Evolutionary conservation across 2,113 vertebrate genomes (phyloP), one percentile per base, ranked within the genome.

Genomic region (Hypanus sabinus): DNA sequence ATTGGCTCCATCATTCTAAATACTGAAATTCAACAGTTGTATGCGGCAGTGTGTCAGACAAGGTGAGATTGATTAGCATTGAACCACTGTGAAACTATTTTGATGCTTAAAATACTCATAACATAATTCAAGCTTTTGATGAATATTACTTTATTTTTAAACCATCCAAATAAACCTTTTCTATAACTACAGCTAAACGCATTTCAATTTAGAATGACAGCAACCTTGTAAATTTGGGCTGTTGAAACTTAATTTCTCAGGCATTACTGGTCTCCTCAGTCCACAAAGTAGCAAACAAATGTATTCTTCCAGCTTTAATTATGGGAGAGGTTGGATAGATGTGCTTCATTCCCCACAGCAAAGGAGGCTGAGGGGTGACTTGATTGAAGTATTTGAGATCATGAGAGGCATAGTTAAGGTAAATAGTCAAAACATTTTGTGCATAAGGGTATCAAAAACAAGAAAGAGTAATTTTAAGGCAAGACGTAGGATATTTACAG

Each of bases 51-150:
- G 30, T 33, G 57, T 62, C 27, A 62, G 65, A 30, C 57, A 33
- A 4, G 20, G 85, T 30, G n/a, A 62, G 85, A 62, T 65, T 88
- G 85, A 88, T 88, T 65, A n/a, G 30, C n/a, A 88, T 87, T 62
- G 46, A 85, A 60, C 46, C 81, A 55, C 80, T 83, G 36, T 80
- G 80, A 83, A 83, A 20, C 46, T 24, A 97, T 98, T 83, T 95
- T 99, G 94, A 96, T 95, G 55, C 96, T 97, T 62, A 98, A 98
- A 95, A 98, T 62, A 96, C 97, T 0, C 96, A 96, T 91, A 97
- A 97, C 95, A 97, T 98, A 98, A 96, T 96, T 85, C 97, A 96
- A 90, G 97, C 97, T 94, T 95, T 99, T 85, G 97, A 98, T 95
- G 98, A 98, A 98, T 99, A 96, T 97, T 97, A 94, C 33, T 94